phyloP scores from a whole-genome alignment of 2,888 invertebrate species.

The Dynastes hyllus region DNA sequence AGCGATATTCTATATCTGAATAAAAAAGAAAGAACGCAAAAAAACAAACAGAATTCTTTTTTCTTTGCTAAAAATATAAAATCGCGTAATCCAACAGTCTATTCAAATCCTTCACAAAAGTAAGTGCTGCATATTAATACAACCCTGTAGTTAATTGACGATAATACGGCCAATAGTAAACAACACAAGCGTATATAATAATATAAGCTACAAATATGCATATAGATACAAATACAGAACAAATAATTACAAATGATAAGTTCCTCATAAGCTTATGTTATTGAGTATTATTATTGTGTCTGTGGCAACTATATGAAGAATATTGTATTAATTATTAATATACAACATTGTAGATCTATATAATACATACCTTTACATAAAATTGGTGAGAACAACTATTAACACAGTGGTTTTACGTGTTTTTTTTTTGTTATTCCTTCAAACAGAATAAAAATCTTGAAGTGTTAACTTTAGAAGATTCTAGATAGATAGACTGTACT shows the following conservation, averaged over 20 bases:
- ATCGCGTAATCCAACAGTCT: no score
- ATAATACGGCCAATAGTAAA: constrained; percentile 15
- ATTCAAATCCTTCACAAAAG: no score
- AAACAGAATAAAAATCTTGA: no score
- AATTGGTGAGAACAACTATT: no score
- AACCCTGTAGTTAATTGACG: constrained; percentile 19
- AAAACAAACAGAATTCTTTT: background rate
- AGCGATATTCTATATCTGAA: no score
- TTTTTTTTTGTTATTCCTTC: no score
- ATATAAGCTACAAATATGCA: background rate
- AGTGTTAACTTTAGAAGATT: no score
- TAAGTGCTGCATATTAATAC: background rate
- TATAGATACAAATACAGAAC: constrained; percentile 20
- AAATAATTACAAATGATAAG: constrained; percentile 42
- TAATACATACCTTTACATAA: no score
- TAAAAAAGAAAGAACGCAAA: no score
- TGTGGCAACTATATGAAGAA: background rate
- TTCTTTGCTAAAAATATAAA: background rate
- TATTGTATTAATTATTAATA: background rate
- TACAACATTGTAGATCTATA: no score
- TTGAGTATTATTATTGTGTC: background rate
- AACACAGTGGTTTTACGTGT: no score
- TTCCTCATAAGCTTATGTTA: background rate
- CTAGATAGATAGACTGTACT: no score
- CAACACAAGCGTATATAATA: background rate